phyloP scores from a whole-genome alignment of 2,113 vertebrate genomes.

The Panthera tigris region DNA sequence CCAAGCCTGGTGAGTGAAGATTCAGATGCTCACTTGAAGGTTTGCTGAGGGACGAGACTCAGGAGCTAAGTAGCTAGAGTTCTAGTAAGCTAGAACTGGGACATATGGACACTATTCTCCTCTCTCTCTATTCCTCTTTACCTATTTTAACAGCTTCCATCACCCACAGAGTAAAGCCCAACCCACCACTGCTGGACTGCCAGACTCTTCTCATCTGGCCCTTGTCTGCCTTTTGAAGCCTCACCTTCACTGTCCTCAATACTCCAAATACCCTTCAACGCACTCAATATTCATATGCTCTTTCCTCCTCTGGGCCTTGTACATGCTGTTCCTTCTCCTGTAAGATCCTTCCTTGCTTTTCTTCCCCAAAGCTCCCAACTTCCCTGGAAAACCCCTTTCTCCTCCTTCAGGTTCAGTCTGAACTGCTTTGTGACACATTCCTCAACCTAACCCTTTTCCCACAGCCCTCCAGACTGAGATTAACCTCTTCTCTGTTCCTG shows the following conservation, averaged over 20 bases:
- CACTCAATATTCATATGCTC: neutral
- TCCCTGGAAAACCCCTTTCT: neutral
- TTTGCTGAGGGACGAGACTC: conserved; percentile 1
- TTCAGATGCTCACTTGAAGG: neutral
- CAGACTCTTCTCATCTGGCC: neutral
- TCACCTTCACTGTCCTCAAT: neutral
- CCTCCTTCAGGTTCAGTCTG: neutral
- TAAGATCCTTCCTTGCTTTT: neutral
- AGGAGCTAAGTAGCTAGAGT: neutral
- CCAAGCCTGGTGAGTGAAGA: neutral
- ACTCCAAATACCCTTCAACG: neutral
- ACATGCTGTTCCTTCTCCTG: neutral
- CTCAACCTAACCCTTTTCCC: neutral
- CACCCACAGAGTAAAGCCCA: neutral
- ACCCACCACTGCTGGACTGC: neutral
- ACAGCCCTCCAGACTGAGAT: neutral
- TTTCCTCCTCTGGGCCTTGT: neutral
- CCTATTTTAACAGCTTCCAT: neutral
- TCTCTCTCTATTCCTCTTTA: neutral
- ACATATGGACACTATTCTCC: neutral
- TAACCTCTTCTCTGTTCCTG: neutral
- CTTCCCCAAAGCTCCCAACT: too few species aligned
- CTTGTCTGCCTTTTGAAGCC: neutral
- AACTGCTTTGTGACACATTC: neutral
- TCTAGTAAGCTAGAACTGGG: neutral